These are phyloP conservation scores for Cotesia congregata DNA, from an alignment of 2,888 invertebrate genomes.

Conservation along the genomic window DNA sequence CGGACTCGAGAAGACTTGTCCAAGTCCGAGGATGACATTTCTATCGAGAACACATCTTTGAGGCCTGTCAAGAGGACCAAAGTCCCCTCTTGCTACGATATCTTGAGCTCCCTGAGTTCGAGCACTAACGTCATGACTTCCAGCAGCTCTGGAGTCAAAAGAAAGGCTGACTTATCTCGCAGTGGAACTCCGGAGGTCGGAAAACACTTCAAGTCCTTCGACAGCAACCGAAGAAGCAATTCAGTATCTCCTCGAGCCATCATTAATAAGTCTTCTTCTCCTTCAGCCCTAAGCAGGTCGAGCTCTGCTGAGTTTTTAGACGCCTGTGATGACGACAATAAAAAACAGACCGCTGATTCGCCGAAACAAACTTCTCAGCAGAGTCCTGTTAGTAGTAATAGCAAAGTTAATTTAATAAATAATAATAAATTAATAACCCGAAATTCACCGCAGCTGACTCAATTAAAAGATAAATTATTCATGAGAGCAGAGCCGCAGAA, in stretches of 20 bases:
- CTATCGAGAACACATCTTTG: slow-evolving; percentile 54
- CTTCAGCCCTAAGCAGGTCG: neutral
- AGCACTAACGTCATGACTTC: slow-evolving; percentile 56
- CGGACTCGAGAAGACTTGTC: slow-evolving; percentile 63
- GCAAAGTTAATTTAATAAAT: slow-evolving; percentile 6
- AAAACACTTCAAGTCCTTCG: slow-evolving; percentile 65
- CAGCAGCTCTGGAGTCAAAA: slow-evolving; percentile 59
- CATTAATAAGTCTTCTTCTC: neutral
- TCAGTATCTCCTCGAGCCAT: slow-evolving; percentile 27
- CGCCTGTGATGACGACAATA: neutral
- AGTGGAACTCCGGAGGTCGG: slow-evolving; percentile 63
- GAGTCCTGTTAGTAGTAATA: neutral
- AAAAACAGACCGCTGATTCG: neutral
- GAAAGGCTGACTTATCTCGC: slow-evolving; percentile 63
- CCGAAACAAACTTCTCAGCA: neutral
- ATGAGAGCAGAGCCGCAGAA: slow-evolving; percentile 65
- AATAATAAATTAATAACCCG: slow-evolving; percentile 8
- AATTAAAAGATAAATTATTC: slow-evolving; percentile 63
- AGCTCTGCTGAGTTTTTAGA: neutral
- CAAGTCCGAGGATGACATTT: slow-evolving; percentile 61
- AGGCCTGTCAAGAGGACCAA: slow-evolving; percentile 65
- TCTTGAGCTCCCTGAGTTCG: slow-evolving; percentile 66
- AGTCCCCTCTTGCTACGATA: slow-evolving; percentile 66
- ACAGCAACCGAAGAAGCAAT: slow-evolving; percentile 41
- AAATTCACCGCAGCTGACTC: slow-evolving; percentile 32